These are phyloP conservation scores for Eufriesea mexicana DNA, from an alignment of 1,140 invertebrate species.

Conservation along the genomic window DNA sequence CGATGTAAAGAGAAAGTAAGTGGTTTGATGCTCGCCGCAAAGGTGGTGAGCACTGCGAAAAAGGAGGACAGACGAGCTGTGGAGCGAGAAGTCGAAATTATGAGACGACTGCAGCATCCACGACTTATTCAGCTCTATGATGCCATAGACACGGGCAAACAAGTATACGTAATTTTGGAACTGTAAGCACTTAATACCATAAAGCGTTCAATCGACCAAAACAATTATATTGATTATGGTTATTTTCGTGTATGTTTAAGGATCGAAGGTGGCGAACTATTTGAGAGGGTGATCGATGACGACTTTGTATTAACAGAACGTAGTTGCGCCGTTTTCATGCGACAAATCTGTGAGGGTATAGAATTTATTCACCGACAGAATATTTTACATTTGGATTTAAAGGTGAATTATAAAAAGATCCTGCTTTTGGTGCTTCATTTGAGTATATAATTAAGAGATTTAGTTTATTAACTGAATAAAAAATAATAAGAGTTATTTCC, in stretches of 20 bases:
- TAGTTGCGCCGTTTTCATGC: conserved; percentile 96
- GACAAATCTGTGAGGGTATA: conserved; percentile 98
- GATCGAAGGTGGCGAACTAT: conserved; percentile 98
- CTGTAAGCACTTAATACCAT: conserved; percentile 88
- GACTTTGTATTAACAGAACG: conserved; percentile 98
- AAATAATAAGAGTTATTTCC: no score
- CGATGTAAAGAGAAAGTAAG: conserved; percentile 93
- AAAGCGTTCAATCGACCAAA: no score
- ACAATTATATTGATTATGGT: not conserved
- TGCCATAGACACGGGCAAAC: conserved; percentile 95
- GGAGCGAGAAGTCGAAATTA: conserved; percentile 97
- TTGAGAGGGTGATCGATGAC: conserved; percentile 98
- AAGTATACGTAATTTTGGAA: conserved; percentile 97
- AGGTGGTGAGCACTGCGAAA: conserved; percentile 93
- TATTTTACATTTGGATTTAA: conserved; percentile 97
- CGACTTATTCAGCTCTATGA: conserved; percentile 97
- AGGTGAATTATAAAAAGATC: conserved; percentile 84
- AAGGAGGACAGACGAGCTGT: conserved; percentile 95
- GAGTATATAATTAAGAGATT: no score
- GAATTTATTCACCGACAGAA: conserved; percentile 97
- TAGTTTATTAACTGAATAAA: no score
- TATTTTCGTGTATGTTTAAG: conserved; percentile 48
- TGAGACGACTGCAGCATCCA: conserved; percentile 96
- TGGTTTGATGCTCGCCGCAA: conserved; percentile 93
- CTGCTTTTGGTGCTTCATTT: no score